phyloP scores from a whole-genome alignment of 2,888 invertebrate genomes.

The Cataglyphis altisquamis region DNA sequence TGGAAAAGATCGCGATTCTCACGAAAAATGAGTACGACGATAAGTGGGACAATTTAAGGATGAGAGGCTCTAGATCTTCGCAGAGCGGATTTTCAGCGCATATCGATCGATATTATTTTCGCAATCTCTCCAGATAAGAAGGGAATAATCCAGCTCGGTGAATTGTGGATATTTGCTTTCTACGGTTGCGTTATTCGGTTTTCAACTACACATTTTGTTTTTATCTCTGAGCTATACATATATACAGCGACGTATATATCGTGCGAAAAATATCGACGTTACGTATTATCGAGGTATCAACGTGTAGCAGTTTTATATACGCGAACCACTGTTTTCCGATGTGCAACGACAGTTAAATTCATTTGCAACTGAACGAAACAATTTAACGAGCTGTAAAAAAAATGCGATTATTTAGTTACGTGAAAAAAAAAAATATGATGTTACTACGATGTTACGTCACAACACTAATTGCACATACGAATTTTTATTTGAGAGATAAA shows the following conservation, averaged over 20 bases:
- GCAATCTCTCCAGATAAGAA: constrained; percentile 7
- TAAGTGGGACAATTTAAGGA: constrained; percentile 28
- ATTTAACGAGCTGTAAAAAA: constrained; percentile 34
- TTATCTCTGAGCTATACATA: constrained; percentile 19
- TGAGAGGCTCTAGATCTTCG: constrained; percentile 23
- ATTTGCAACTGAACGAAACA: constrained; percentile 46
- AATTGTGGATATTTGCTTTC: constrained; percentile 47
- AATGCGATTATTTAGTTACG: constrained; percentile 11
- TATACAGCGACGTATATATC: not conserved
- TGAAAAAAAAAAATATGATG: not conserved
- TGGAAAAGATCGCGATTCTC: constrained; percentile 5
- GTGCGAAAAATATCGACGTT: constrained; percentile 47
- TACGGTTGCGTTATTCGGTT: constrained; percentile 23
- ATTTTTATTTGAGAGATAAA: not conserved
- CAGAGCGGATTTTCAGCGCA: constrained; percentile 9
- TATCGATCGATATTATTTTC: constrained; percentile 47
- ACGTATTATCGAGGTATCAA: constrained; percentile 40
- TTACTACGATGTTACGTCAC: constrained; percentile 13
- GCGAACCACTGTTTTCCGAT: constrained; percentile 5
- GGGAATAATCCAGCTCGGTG: constrained; percentile 32
- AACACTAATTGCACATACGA: constrained; percentile 23
- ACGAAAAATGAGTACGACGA: constrained; percentile 25
- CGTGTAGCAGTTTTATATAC: constrained; percentile 27
- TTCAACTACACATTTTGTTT: constrained; percentile 48
- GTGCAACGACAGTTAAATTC: constrained; percentile 38